Evolutionary conservation across 2,888 invertebrate species (phyloP).

Genomic region (Drosophila histrio): DNA sequence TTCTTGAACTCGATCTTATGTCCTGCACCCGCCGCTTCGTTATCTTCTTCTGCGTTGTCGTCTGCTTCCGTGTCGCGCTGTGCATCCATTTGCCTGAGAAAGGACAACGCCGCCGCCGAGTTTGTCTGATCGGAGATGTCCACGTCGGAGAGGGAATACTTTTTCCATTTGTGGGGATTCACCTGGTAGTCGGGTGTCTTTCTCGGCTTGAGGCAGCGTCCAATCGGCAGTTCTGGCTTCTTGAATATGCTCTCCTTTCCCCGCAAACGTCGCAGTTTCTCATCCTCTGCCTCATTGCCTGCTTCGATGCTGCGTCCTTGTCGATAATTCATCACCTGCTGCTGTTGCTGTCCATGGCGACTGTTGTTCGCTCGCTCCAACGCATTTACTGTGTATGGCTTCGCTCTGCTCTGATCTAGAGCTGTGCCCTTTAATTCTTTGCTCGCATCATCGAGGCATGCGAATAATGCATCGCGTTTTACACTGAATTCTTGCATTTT

Average conservation of each 20-base stretch:
- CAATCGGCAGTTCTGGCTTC: slow-evolving; percentile 88
- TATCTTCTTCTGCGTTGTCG: slow-evolving; percentile 30
- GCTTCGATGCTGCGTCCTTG: slow-evolving; percentile 33
- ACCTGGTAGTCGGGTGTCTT: slow-evolving; percentile 85
- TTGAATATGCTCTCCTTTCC: slow-evolving; percentile 91
- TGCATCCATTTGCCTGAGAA: slow-evolving; percentile 88
- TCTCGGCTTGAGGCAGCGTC: slow-evolving; percentile 85
- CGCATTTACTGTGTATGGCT: slow-evolving; percentile 78
- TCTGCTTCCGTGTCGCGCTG: slow-evolving; percentile 82
- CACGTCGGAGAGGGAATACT: slow-evolving; percentile 92
- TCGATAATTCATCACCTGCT: slow-evolving; percentile 71
- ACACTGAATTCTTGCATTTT: slow-evolving; percentile 85
- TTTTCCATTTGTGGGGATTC: slow-evolving; percentile 93
- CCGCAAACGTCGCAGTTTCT: slow-evolving; percentile 72
- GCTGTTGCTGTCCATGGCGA: slow-evolving; percentile 21
- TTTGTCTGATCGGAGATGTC: slow-evolving; percentile 93
- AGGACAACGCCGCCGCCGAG: slow-evolving; percentile 90
- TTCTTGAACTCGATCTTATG: slow-evolving; percentile 82
- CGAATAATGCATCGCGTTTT: slow-evolving; percentile 89
- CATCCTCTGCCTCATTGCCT: slow-evolving; percentile 41
- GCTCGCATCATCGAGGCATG: slow-evolving; percentile 88
- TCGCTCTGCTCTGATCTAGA: slow-evolving; percentile 77
- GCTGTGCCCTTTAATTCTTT: slow-evolving; percentile 85
- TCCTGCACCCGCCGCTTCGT: not conserved
- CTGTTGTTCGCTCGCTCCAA: slow-evolving; percentile 83